Evolutionary conservation across 2,113 vertebrate genomes (phyloP), one percentile per base, ranked within the genome.

Genomic region (Fulica atra): DNA sequence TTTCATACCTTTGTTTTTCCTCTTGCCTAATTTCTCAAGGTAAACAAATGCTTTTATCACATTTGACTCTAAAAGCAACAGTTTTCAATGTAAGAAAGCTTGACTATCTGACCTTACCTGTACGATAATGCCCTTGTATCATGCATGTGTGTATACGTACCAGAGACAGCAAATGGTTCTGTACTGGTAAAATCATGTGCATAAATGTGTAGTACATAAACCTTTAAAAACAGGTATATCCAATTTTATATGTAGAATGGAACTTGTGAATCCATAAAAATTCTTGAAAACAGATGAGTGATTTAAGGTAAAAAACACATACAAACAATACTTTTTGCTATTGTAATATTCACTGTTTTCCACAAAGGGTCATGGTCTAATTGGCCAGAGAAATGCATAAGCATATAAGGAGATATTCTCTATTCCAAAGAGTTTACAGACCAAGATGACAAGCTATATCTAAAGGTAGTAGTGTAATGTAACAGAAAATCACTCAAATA

Each of bases 361-460:
- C 83, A 24, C 89, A 59, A 85, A 66, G 42, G 46, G 56, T 83
- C 88, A 56, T 36, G 42, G 42, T 90, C 36, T 89, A 83, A 80
- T 88, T 92, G 85, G 59, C 33, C n/a, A 63, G 56, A 83, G 64
- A 94, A 96, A 90, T 78, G 38, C 68, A 78, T 88, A 90, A 86
- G 69, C 33, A 31, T 96, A 88, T 74, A 68, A 76, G 38, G 46
- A 91, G 26, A 78, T 78, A 42, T 26, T 86, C 64, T 94, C 13
- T 93, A 6, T 79, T 93, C 50, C 28, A 53, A 73, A 77, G 71
- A 83, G 38, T 66, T 90, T 93, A 28, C 46, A 74, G 36, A 50
- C 54, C 66, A 66, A 83, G 54, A 70, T 65, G 40, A 59, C 8
- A 73, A 80, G 5, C 14, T 46, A 9, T 61, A 21, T 90, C 50